Percentiles rank a stretch among this genome's conserved stretches.
Evolutionary conservation across 2,797 vertebrate species (phyloP).

Genomic region (Cetoscarus ocellatus): DNA sequence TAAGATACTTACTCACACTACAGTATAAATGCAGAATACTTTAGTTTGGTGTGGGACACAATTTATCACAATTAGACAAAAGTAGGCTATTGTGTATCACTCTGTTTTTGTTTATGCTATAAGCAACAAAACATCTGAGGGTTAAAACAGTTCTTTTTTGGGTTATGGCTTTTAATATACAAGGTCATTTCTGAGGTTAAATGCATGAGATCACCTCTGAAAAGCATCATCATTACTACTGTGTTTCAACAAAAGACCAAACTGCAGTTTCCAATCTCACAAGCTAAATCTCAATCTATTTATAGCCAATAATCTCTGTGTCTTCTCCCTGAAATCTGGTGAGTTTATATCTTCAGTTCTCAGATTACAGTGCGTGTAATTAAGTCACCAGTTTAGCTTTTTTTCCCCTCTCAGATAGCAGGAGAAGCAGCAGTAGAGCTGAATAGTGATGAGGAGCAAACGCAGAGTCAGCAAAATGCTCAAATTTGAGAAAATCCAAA

Average conservation of each 20-base stretch:
- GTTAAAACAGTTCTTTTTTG: too few relatives aligned
- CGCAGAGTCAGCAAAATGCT: constrained; percentile 56
- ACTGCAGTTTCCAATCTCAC: not conserved
- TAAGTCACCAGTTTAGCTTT: constrained; percentile 54
- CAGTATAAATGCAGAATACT: not conserved
- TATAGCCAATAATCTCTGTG: constrained; percentile 41
- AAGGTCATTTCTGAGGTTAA: constrained; percentile 5
- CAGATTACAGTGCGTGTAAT: constrained; percentile 62
- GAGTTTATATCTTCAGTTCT: constrained; percentile 39
- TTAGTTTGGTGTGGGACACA: not conserved
- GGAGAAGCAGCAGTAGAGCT: constrained; percentile 25
- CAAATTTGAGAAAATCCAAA: constrained; percentile 41
- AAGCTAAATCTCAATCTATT: constrained; percentile 37
- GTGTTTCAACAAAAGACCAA: too few relatives aligned
- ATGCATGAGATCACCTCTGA: not conserved
- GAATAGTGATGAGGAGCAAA: constrained; percentile 62
- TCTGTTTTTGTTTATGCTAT: too few relatives aligned
- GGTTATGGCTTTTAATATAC: not conserved
- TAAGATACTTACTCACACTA: not conserved
- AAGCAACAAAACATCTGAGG: not conserved
- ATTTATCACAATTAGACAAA: not conserved
- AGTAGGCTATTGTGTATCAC: too few relatives aligned
- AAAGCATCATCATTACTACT: too few relatives aligned
- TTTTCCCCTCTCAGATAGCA: constrained; percentile 37
- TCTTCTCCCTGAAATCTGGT: constrained; percentile 39